phyloP scores from a whole-genome alignment of 2,888 invertebrate species.

The Sarcophaga carnaria region DNA sequence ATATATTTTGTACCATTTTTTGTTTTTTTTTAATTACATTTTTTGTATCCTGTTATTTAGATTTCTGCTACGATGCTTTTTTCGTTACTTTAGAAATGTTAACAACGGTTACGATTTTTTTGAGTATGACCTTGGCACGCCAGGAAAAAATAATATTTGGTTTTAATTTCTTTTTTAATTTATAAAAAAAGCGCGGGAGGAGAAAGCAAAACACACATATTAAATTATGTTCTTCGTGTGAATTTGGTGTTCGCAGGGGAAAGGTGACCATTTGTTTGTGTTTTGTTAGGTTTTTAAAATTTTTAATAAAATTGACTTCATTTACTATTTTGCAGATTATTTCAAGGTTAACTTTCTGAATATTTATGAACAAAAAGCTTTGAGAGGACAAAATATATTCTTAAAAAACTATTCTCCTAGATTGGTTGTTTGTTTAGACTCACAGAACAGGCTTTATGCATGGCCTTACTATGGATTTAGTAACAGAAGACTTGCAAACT shows the following conservation, averaged over 20 bases:
- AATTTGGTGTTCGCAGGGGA: conserved; percentile 1
- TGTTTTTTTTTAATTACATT: conserved; percentile 54
- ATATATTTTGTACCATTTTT: not conserved
- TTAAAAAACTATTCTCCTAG: too few relatives aligned
- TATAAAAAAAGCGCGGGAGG: not conserved
- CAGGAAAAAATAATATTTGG: conserved; percentile 51
- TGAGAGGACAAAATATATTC: too few relatives aligned
- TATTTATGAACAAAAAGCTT: too few relatives aligned
- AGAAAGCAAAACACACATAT: not conserved
- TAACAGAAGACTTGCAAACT: too few relatives aligned
- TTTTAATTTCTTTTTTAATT: conserved; percentile 51
- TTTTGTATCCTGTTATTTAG: conserved; percentile 51
- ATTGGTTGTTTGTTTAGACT: too few relatives aligned
- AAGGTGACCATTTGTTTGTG: conserved; percentile 43
- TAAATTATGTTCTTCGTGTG: conserved; percentile 30
- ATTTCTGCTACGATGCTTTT: conserved; percentile 3
- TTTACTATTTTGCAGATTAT: too few relatives aligned
- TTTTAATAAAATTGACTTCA: not conserved
- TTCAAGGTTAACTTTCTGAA: too few relatives aligned
- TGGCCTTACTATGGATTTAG: too few relatives aligned
- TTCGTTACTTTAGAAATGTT: not conserved
- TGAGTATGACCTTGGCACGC: conserved; percentile 52
- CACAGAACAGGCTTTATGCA: too few relatives aligned
- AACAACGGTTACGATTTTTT: not conserved
- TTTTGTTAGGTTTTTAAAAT: not conserved